These are phyloP conservation scores for Thera obeliscata DNA, from an alignment of 2,888 invertebrate species.

Conservation along the genomic window DNA sequence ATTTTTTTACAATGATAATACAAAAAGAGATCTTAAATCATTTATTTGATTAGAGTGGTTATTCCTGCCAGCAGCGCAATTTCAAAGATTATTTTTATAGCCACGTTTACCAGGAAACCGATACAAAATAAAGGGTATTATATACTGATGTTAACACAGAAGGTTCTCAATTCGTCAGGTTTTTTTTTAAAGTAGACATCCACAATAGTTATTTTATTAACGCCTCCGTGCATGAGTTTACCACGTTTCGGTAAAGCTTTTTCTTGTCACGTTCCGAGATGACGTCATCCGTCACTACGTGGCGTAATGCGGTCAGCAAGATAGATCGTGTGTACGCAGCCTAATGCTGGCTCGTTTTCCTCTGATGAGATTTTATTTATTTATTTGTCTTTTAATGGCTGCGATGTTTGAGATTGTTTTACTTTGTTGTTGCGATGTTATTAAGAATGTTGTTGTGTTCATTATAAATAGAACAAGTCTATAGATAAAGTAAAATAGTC, in stretches of 20 bases:
- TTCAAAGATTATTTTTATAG: not conserved
- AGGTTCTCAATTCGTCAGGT: too few relatives aligned
- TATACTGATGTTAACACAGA: too few relatives aligned
- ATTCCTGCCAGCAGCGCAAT: not conserved
- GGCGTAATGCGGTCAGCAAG: conserved; percentile 44
- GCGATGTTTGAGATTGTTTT: conserved; percentile 2
- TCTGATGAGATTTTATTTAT: conserved; percentile 21
- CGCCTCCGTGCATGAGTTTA: not conserved
- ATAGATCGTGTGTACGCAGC: conserved; percentile 39
- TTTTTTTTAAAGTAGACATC: too few relatives aligned
- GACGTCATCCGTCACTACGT: conserved; percentile 46
- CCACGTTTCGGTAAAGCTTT: conserved; percentile 18
- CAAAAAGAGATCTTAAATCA: not conserved
- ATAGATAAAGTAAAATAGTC: too few relatives aligned
- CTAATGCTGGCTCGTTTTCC: conserved; percentile 29
- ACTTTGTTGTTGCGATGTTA: not conserved
- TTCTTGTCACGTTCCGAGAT: conserved; percentile 30
- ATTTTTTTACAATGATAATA: not conserved
- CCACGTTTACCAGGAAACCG: not conserved
- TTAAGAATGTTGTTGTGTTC: not conserved
- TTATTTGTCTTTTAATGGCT: conserved; percentile 18
- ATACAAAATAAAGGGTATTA: not conserved
- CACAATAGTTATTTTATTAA: not conserved
- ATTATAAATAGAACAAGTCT: too few relatives aligned
- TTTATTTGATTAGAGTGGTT: not conserved